Evolutionary conservation across 2,113 vertebrate genomes (phyloP).

Genomic region (Hydrolagus affinis): DNA sequence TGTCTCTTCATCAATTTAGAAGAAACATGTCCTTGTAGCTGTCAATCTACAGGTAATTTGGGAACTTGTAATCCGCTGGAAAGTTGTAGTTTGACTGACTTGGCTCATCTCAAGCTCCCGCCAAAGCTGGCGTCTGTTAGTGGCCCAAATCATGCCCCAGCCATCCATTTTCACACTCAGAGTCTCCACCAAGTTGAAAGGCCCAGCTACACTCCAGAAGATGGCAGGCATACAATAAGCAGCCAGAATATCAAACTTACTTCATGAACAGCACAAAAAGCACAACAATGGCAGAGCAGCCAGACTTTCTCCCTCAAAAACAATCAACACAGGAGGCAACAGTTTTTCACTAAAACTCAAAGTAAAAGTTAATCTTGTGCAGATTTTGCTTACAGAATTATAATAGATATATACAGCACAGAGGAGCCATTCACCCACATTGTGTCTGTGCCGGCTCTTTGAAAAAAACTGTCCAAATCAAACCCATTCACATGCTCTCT

Average conservation of each 20-base stretch:
- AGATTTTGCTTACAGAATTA: not conserved
- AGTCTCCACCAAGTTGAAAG: constrained; percentile 40
- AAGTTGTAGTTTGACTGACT: constrained; percentile 22
- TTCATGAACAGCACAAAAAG: constrained; percentile 33
- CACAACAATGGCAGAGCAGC: constrained; percentile 34
- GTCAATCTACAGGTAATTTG: constrained; percentile 26
- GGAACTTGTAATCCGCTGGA: constrained; percentile 20
- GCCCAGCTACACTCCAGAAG: constrained; percentile 34
- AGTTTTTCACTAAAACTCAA: not conserved
- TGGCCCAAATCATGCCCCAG: constrained; percentile 43
- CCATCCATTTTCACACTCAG: constrained; percentile 39
- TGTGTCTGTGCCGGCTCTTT: too few relatives aligned
- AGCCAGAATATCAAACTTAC: constrained; percentile 33
- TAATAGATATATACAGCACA: not conserved
- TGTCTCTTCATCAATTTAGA: too few relatives aligned
- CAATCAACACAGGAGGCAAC: not conserved
- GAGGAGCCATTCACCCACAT: too few relatives aligned
- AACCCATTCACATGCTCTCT: too few relatives aligned
- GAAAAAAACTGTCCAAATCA: too few relatives aligned
- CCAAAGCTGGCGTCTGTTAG: constrained; percentile 40
- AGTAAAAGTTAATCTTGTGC: not conserved
- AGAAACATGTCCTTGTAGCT: not conserved
- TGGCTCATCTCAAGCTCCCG: constrained; percentile 36
- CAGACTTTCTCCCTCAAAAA: constrained; percentile 21
- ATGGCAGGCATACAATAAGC: constrained; percentile 41